Percentiles rank a stretch among this genome's conserved stretches.
Conservation (phyloP, 2,888 invertebrate genomes). For the Ophion ellenae region DNA sequence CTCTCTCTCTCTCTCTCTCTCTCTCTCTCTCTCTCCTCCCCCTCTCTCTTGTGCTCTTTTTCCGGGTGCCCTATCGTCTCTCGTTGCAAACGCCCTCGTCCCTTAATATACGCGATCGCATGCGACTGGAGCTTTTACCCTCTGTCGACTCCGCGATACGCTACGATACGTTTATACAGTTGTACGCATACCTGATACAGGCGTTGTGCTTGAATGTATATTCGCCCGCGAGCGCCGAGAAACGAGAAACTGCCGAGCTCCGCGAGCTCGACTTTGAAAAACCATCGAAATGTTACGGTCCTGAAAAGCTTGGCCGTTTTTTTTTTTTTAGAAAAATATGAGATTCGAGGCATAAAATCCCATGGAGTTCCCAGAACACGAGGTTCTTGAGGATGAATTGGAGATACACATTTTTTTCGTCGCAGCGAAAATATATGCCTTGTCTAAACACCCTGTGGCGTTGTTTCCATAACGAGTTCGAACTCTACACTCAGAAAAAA, state of each 20-base stretch:
- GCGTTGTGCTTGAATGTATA: background rate
- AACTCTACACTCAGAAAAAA: no score
- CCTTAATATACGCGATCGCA: slow-evolving; percentile 31
- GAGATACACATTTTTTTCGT: no score
- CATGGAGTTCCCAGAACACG: no score
- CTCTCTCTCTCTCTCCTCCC: slow-evolving; percentile 8
- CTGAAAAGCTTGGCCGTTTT: background rate
- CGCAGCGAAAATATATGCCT: no score
- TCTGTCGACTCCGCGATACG: slow-evolving; percentile 17
- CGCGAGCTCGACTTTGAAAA: background rate
- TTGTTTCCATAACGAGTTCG: no score
- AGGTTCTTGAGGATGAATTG: no score
- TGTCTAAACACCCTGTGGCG: no score
- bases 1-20: slow-evolving; percentile 14
- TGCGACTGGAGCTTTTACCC: slow-evolving; percentile 26
- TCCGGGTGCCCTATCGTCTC: slow-evolving; percentile 18
- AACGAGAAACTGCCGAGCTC: background rate
- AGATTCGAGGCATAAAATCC: no score
- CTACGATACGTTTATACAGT: background rate
- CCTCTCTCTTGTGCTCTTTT: slow-evolving; percentile 15
- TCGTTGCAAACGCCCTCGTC: slow-evolving; percentile 42
- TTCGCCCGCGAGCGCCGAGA: no score
- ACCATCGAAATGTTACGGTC: background rate
- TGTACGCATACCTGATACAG: slow-evolving; percentile 17
- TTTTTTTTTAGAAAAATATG: background rate